phyloP scores from a whole-genome alignment of 2,797 vertebrate genomes.

The Protosalanx chinensis region DNA sequence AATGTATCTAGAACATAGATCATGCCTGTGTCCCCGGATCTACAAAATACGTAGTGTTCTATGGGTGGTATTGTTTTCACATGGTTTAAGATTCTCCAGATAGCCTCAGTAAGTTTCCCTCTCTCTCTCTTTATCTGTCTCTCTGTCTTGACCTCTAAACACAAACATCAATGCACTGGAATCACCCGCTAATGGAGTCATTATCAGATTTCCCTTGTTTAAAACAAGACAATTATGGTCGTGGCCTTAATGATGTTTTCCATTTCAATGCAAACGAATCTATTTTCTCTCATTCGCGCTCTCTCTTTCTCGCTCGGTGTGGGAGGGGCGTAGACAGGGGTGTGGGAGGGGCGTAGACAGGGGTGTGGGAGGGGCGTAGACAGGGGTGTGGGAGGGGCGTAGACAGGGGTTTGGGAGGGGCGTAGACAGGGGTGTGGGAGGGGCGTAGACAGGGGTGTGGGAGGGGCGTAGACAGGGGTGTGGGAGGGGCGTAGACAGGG shows the following conservation, averaged over 20 bases:
- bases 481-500: no score
- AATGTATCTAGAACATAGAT: no score
- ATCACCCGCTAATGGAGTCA: constrained; percentile 73
- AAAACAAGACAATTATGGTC: constrained; percentile 74
- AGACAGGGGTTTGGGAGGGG: no score
- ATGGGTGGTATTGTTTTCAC: constrained; percentile 31
- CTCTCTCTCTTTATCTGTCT: constrained; percentile 29
- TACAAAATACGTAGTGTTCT: constrained; percentile 1
- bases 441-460: no score
- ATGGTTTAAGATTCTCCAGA: constrained; percentile 28
- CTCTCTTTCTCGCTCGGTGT: constrained; percentile 53
- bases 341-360: no score
- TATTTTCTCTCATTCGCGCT: constrained; percentile 18
- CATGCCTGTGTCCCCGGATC: constrained; percentile 40
- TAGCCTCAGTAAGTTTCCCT: constrained; percentile 29
- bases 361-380: no score
- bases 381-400: no score
- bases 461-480: no score
- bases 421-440: no score
- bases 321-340: constrained; percentile 62
- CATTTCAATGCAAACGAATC: constrained; percentile 69
- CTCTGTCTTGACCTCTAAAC: constrained; percentile 29
- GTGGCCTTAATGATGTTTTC: constrained; percentile 70
- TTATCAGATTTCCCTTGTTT: constrained; percentile 74
- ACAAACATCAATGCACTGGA: constrained; percentile 61